These are phyloP conservation scores for Cryptotermes secundus DNA, from an alignment of 1,140 invertebrate genomes.

Conservation along the genomic window DNA sequence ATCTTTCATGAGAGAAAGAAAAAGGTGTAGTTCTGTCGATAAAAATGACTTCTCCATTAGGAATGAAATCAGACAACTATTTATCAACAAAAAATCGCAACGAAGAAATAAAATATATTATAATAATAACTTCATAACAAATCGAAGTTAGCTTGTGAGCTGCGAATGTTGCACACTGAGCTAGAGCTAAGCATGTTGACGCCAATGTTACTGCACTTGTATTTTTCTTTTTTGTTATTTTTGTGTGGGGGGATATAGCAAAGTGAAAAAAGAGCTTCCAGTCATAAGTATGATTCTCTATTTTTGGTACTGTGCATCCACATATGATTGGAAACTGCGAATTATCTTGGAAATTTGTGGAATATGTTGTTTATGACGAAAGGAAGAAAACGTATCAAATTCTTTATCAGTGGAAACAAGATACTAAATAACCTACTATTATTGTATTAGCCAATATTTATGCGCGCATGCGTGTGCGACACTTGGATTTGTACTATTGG, in stretches of 20 bases:
- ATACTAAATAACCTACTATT: not conserved
- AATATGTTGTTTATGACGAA: not conserved
- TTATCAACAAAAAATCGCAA: constrained; percentile 24
- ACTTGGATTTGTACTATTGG: not conserved
- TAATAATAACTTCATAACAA: not conserved
- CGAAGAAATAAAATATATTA: constrained; percentile 13
- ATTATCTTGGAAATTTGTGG: not conserved
- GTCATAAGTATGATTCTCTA: constrained; percentile 23
- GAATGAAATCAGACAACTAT: not conserved
- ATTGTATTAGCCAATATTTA: not conserved
- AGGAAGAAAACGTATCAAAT: not conserved
- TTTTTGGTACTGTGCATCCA: constrained; percentile 31
- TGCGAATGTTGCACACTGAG: not conserved
- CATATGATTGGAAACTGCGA: constrained; percentile 17
- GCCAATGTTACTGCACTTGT: not conserved
- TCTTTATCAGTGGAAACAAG: not conserved
- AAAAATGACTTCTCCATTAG: constrained; percentile 2
- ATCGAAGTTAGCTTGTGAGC: constrained; percentile 17
- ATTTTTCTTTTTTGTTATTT: constrained; percentile 22
- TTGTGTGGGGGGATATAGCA: constrained; percentile 20
- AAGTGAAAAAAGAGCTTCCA: constrained; percentile 30
- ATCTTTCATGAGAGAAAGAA: not conserved
- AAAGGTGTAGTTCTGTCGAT: not conserved
- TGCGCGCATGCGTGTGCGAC: not conserved
- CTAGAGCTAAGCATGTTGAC: not conserved